Percentiles rank a stretch among this genome's conserved stretches.
These are phyloP conservation scores for Globia sparganii DNA, from an alignment of 2,888 invertebrate species.

Conservation along the genomic window DNA sequence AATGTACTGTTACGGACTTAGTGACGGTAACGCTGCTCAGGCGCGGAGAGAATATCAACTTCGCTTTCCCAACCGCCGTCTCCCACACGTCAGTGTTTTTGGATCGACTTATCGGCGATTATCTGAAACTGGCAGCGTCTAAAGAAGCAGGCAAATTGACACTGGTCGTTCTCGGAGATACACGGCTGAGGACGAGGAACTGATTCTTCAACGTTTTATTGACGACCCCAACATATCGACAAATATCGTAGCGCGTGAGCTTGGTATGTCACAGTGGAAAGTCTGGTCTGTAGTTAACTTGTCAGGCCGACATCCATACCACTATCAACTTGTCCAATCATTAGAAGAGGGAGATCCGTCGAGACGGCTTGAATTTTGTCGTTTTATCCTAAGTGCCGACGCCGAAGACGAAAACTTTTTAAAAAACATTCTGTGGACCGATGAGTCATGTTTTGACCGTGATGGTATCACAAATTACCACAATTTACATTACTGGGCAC, in stretches of 20 bases:
- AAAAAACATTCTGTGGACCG: slow-evolving; percentile 14
- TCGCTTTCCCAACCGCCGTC: too few species aligned
- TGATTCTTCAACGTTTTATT: too few species aligned
- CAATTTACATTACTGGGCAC: background rate
- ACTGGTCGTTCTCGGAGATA: too few species aligned
- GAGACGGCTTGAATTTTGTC: slow-evolving; percentile 3
- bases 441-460: slow-evolving; percentile 8
- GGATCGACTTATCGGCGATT: too few species aligned
- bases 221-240: too few species aligned
- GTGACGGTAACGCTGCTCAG: background rate
- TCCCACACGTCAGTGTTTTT: too few species aligned
- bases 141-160: too few species aligned
- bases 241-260: too few species aligned
- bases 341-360: background rate
- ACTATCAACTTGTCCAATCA: background rate
- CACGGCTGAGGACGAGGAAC: too few species aligned
- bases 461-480: slow-evolving; percentile 15
- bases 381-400: slow-evolving; percentile 1
- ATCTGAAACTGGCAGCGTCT: too few species aligned
- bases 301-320: slow-evolving; percentile 1
- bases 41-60: too few species aligned
- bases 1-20: background rate
- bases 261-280: background rate
- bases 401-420: slow-evolving; percentile 5
- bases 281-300: background rate